Evolutionary conservation across 2,888 invertebrate species (phyloP).

Genomic region (Sminthurides aquaticus): DNA sequence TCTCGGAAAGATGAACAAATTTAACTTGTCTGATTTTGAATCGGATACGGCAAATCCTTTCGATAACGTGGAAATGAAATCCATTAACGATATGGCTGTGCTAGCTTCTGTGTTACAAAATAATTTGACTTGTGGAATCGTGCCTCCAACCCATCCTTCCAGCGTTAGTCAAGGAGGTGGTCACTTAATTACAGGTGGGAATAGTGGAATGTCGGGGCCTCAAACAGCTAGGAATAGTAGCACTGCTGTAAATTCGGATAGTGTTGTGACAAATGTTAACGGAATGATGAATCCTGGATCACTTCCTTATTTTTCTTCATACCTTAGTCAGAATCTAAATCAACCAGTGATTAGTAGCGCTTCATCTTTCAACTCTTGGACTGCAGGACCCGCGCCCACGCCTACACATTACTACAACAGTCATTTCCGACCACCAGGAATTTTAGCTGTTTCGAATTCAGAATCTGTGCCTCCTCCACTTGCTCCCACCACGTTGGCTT

Average conservation of each 20-base stretch:
- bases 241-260: slow-evolving; percentile 7
- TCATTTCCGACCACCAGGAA: not conserved
- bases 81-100: slow-evolving; percentile 85
- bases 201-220: not conserved
- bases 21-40: slow-evolving; percentile 71
- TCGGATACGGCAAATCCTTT: slow-evolving; percentile 86
- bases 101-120: slow-evolving; percentile 64
- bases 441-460: not conserved
- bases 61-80: slow-evolving; percentile 84
- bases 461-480: not conserved
- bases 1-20: not conserved
- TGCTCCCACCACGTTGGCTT: not conserved
- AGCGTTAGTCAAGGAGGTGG: not conserved
- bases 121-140: slow-evolving; percentile 11
- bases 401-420: not conserved
- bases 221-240: not conserved
- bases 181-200: not conserved
- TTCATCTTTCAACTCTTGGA: not conserved
- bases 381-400: not conserved
- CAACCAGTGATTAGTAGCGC: not conserved
- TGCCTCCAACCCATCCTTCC: slow-evolving; percentile 3
- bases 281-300: not conserved
- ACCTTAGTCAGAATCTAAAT: slow-evolving; percentile 15
- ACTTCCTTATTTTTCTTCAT: not conserved
- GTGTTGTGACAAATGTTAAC: not conserved